Conservation (phyloP, 2,113 vertebrate genomes). For the Daboia siamensis region DNA sequence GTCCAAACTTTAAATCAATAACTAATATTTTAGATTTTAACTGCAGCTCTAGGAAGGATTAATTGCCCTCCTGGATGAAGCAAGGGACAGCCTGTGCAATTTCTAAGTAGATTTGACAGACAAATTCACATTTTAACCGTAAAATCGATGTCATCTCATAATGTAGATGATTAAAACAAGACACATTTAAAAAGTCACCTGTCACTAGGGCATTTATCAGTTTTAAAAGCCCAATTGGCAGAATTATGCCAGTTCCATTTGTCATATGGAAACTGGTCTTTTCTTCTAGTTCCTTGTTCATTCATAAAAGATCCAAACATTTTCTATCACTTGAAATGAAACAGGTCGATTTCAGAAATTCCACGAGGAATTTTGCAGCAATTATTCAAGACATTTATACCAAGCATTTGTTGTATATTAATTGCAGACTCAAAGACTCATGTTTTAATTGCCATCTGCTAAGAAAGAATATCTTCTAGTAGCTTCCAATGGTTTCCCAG, state of each 20-base stretch:
- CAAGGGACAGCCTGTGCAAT: not conserved
- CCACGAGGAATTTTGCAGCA: not conserved
- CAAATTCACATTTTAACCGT: not conserved
- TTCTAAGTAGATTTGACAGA: not conserved
- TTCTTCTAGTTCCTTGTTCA: conserved; percentile 5
- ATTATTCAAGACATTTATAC: too few relatives aligned
- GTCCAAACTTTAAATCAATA: conserved; percentile 21
- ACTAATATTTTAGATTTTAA: conserved; percentile 15
- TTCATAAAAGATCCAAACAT: not conserved
- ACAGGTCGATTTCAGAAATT: not conserved
- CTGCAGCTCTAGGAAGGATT: conserved; percentile 2
- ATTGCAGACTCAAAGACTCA: not conserved
- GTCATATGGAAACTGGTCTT: not conserved
- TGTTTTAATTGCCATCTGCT: not conserved
- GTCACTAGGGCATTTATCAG: not conserved
- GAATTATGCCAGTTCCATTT: not conserved
- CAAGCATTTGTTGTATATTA: not conserved
- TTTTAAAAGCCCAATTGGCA: conserved; percentile 20
- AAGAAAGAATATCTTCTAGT: not conserved
- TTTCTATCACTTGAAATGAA: not conserved
- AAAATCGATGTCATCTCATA: not conserved
- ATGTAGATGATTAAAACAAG: conserved; percentile 7
- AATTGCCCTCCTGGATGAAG: not conserved
- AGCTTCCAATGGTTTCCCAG: not conserved
- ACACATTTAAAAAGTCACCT: conserved; percentile 5